Conservation (phyloP, 2,888 invertebrate genomes). For the Lypha dubia region DNA sequence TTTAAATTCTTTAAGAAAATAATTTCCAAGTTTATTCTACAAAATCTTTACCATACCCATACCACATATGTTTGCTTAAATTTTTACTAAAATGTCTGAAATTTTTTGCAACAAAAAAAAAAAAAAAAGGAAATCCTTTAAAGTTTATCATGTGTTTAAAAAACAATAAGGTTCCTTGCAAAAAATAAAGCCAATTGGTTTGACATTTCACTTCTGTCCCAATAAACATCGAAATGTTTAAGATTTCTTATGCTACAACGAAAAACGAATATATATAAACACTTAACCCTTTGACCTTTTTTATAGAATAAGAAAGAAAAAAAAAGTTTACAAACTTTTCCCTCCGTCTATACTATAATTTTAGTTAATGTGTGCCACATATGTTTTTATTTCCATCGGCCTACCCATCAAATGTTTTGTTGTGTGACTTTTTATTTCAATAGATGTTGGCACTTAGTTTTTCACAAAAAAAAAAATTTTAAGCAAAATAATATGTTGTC, state of each 20-base stretch:
- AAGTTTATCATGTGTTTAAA: slow-evolving; percentile 15
- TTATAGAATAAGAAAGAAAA: background rate
- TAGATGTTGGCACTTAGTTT: slow-evolving; percentile 30
- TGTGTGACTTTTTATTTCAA: slow-evolving; percentile 3
- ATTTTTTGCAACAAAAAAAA: background rate
- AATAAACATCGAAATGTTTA: slow-evolving; percentile 22
- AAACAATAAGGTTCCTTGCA: slow-evolving; percentile 10
- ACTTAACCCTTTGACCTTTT: slow-evolving; percentile 49
- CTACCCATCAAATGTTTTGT: background rate
- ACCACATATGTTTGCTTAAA: background rate
- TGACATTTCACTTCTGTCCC: slow-evolving; percentile 48
- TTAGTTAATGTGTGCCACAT: slow-evolving; percentile 64
- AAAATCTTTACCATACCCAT: no score
- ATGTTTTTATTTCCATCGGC: slow-evolving; percentile 58
- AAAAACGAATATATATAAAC: background rate
- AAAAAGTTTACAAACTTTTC: no score
- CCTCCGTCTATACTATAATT: slow-evolving; percentile 45
- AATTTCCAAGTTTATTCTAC: background rate
- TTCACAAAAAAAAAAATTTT: slow-evolving; percentile 35
- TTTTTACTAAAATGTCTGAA: background rate
- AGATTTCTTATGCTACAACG: background rate
- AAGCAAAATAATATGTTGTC: background rate
- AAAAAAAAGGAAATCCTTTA: background rate
- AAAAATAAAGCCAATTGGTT: slow-evolving; percentile 41
- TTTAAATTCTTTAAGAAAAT: no score